phyloP scores from a whole-genome alignment of 1,140 invertebrate species.

The Cydia strobilella region DNA sequence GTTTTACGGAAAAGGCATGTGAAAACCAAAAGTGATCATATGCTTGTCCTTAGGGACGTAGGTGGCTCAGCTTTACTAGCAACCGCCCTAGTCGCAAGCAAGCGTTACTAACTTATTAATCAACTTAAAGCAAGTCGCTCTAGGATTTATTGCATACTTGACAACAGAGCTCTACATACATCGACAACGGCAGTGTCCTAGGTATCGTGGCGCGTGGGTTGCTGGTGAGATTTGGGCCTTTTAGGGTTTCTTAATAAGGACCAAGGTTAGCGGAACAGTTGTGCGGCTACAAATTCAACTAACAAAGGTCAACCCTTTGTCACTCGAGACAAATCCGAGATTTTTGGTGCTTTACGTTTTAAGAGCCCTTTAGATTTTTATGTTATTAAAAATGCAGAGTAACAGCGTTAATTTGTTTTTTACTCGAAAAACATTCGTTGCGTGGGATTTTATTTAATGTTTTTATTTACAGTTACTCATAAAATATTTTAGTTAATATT shows the following conservation, averaged over 20 bases:
- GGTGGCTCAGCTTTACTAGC: too few relatives aligned
- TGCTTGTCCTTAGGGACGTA: background rate
- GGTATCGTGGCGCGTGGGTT: too few relatives aligned
- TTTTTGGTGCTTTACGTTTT: background rate
- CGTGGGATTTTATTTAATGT: background rate
- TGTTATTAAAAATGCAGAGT: background rate
- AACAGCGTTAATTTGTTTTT: background rate
- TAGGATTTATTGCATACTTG: too few relatives aligned
- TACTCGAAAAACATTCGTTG: background rate
- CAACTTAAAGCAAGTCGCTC: background rate
- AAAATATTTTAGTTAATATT: too few relatives aligned
- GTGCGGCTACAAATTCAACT: slow-evolving; percentile 1
- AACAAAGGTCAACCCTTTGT: slow-evolving; percentile 1
- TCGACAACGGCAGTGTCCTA: too few relatives aligned
- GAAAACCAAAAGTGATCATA: background rate
- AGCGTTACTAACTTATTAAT: slow-evolving; percentile 1
- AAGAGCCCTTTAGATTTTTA: background rate
- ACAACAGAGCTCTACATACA: background rate
- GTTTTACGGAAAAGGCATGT: background rate
- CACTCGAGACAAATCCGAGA: background rate
- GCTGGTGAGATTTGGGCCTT: background rate
- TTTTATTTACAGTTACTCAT: too few relatives aligned
- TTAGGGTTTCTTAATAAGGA: background rate
- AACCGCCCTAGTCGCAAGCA: too few relatives aligned
- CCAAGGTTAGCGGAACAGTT: background rate